Evolutionary conservation across 2,113 vertebrate genomes (phyloP).

Genomic region (Nothoprocta pentlandii): DNA sequence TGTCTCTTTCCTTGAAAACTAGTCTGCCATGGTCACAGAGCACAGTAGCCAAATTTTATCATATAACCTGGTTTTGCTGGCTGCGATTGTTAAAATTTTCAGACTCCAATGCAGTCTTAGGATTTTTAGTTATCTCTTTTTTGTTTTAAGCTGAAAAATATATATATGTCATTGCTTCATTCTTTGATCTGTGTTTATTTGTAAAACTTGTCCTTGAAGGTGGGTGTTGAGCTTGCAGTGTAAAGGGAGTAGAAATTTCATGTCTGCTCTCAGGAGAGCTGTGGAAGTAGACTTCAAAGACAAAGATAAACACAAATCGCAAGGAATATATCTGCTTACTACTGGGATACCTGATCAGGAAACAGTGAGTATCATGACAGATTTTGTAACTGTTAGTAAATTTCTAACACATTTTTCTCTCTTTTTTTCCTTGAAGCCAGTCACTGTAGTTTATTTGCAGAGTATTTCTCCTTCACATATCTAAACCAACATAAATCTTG

Average conservation of each 20-base stretch:
- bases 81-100: not conserved
- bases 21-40: not conserved
- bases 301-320: slow-evolving; percentile 70
- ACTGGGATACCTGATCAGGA: slow-evolving; percentile 87
- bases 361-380: slow-evolving; percentile 66
- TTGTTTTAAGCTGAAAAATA: not conserved
- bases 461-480: not conserved
- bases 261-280: slow-evolving; percentile 78
- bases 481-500: not conserved
- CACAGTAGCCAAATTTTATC: not conserved
- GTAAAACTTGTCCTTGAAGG: slow-evolving; percentile 59
- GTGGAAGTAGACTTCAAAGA: slow-evolving; percentile 80
- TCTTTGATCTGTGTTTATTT: not conserved
- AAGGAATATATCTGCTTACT: slow-evolving; percentile 84
- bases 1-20: not conserved
- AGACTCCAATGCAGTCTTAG: not conserved
- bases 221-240: slow-evolving; percentile 81
- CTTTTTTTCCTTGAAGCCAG: not conserved
- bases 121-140: not conserved
- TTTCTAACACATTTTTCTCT: not conserved
- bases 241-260: slow-evolving; percentile 81
- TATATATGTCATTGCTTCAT: not conserved
- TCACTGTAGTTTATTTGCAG: not conserved
- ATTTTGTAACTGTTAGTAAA: not conserved
- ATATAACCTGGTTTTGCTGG: not conserved